Percentiles rank a stretch among this genome's conserved stretches.
phyloP scores from a whole-genome alignment of 2,113 vertebrate species.

The Pionites leucogaster region DNA sequence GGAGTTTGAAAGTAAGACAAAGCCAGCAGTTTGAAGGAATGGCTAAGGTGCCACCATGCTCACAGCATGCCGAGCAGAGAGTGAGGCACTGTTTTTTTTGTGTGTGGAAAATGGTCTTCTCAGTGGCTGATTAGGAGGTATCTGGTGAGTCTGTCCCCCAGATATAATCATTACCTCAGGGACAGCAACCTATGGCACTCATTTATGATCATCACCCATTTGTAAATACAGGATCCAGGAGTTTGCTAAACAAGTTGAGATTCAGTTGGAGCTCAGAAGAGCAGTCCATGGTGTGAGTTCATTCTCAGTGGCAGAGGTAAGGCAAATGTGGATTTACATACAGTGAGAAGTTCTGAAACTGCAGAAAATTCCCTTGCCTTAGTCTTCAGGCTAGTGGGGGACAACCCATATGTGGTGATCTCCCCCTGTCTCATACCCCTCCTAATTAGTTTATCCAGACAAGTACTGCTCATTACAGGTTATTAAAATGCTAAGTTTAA shows the following conservation, averaged over 20 bases:
- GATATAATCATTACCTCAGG: not conserved
- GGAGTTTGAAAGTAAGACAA: not conserved
- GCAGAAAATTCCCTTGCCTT: not conserved
- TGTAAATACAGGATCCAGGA: not conserved
- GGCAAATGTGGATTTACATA: not conserved
- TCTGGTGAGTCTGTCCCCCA: not conserved
- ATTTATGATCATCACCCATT: not conserved
- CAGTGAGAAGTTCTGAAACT: not conserved
- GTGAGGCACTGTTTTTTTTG: not conserved
- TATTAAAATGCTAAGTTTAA: not conserved
- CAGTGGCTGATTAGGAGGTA: not conserved
- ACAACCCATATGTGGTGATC: not conserved
- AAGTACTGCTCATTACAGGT: not conserved
- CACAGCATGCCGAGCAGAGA: not conserved
- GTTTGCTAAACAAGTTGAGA: not conserved
- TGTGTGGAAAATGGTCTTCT: not conserved
- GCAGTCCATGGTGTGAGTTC: not conserved
- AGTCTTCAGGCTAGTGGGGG: not conserved
- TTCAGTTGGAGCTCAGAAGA: not conserved
- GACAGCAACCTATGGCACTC: fast-evolving
- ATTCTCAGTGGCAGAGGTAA: not conserved
- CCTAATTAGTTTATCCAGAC: not conserved
- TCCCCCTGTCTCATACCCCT: not conserved
- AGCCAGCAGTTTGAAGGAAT: not conserved
- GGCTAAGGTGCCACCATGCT: not conserved